Conservation (phyloP, 2,888 invertebrate genomes). For the Epirrita christyi region DNA sequence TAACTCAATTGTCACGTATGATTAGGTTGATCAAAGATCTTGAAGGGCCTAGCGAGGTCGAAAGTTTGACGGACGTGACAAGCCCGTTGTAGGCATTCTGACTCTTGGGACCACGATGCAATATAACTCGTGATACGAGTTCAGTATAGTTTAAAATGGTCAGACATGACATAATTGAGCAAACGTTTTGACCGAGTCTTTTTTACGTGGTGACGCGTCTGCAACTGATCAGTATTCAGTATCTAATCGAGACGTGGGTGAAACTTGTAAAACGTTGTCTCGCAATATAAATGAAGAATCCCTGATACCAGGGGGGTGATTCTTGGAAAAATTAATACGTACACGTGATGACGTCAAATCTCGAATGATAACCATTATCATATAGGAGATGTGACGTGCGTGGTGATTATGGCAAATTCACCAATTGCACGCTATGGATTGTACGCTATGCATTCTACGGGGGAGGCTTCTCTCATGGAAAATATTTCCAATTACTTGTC, state of each 20-base stretch:
- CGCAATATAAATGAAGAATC: neutral
- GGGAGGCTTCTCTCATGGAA: too few relatives aligned
- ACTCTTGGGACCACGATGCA: conserved; percentile 25
- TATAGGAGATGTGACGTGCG: too few relatives aligned
- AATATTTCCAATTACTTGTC: too few relatives aligned
- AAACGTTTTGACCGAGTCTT: conserved; percentile 22
- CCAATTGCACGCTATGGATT: too few relatives aligned
- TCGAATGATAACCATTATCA: too few relatives aligned
- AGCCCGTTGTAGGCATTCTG: too few relatives aligned
- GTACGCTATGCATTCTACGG: too few relatives aligned
- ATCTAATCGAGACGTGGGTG: neutral
- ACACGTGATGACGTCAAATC: too few relatives aligned
- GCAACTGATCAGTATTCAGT: neutral
- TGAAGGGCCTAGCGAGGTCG: too few relatives aligned
- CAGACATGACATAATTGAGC: conserved; percentile 33
- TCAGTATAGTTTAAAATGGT: conserved; percentile 19
- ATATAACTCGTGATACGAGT: conserved; percentile 22
- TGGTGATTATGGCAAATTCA: too few relatives aligned
- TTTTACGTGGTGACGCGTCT: neutral
- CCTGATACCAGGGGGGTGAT: neutral
- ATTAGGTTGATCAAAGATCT: conserved; percentile 19
- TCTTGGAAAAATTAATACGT: too few relatives aligned
- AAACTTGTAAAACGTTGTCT: neutral
- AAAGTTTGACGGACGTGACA: conserved; percentile 24
- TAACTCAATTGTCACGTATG: conserved; percentile 19